phyloP scores from a whole-genome alignment of 2,888 invertebrate species.

The Synanthedon myopaeformis region DNA sequence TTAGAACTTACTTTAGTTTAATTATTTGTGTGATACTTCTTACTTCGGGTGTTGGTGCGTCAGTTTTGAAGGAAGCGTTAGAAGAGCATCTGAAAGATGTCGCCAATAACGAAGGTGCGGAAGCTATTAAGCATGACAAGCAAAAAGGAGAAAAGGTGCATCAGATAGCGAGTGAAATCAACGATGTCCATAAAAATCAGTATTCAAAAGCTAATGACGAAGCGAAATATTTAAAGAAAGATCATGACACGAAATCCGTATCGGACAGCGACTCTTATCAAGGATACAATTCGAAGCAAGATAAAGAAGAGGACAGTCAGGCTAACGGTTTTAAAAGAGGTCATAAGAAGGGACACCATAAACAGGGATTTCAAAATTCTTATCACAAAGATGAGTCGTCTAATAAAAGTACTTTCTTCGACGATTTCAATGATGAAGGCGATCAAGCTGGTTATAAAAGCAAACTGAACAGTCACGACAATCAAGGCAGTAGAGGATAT shows the following conservation, averaged over 20 bases:
- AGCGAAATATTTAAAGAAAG: constrained; percentile 59
- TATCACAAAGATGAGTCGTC: constrained; percentile 80
- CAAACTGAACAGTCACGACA: constrained; percentile 46
- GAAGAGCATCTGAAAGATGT: constrained; percentile 62
- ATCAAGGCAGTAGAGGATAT: constrained; percentile 50
- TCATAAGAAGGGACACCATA: constrained; percentile 77
- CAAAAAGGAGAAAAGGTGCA: constrained; percentile 59
- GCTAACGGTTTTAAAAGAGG: constrained; percentile 54
- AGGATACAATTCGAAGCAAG: constrained; percentile 51
- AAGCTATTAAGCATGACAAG: constrained; percentile 51
- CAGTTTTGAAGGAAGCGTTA: constrained; percentile 50
- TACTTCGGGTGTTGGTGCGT: constrained; percentile 31
- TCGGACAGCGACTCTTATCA: constrained; percentile 55
- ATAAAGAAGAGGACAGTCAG: constrained; percentile 54
- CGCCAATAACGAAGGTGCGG: constrained; percentile 48
- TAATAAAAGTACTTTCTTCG: constrained; percentile 76
- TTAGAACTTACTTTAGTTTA: constrained; percentile 26
- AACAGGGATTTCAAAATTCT: constrained; percentile 76
- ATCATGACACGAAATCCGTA: constrained; percentile 51
- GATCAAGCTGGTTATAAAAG: constrained; percentile 57
- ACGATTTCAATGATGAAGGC: constrained; percentile 69
- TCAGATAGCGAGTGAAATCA: constrained; percentile 47
- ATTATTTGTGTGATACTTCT: constrained; percentile 33
- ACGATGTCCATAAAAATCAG: constrained; percentile 55
- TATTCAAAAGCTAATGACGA: constrained; percentile 57